A percentile compares a stretch with the other conserved stretches of the same genome.
Evolutionary conservation across 1,140 invertebrate genomes (phyloP).

Genomic region (Oscheius sp.): DNA sequence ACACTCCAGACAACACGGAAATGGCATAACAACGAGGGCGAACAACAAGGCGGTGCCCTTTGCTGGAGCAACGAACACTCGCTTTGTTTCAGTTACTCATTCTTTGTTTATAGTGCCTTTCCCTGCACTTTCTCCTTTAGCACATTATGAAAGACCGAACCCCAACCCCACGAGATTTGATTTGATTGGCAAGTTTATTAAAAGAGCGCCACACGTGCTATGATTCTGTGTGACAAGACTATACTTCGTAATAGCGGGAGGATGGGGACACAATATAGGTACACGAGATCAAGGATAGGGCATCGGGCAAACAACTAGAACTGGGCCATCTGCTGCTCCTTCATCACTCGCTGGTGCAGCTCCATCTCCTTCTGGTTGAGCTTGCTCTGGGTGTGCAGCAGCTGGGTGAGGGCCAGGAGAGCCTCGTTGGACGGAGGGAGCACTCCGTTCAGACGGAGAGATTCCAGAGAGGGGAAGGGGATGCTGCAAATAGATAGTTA

Average conservation of each 20-base stretch:
- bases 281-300: not conserved
- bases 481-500: not conserved
- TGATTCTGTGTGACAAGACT: no score
- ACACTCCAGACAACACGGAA: no score
- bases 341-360: not conserved
- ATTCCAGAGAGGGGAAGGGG: not conserved
- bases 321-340: not conserved
- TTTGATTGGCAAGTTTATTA: no score
- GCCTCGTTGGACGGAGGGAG: conserved; percentile 8
- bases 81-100: no score
- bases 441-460: not conserved
- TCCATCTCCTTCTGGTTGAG: not conserved
- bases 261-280: not conserved
- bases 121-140: no score
- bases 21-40: no score
- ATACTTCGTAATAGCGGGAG: not conserved
- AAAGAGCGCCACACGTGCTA: no score
- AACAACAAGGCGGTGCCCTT: no score
- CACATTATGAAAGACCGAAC: no score
- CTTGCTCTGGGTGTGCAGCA: not conserved
- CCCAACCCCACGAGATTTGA: no score
- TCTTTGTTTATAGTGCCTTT: no score
- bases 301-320: not conserved
- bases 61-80: no score
- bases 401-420: conserved; percentile 19